phyloP scores from a whole-genome alignment of 2,113 vertebrate genomes.

The Indicator maculatus region DNA sequence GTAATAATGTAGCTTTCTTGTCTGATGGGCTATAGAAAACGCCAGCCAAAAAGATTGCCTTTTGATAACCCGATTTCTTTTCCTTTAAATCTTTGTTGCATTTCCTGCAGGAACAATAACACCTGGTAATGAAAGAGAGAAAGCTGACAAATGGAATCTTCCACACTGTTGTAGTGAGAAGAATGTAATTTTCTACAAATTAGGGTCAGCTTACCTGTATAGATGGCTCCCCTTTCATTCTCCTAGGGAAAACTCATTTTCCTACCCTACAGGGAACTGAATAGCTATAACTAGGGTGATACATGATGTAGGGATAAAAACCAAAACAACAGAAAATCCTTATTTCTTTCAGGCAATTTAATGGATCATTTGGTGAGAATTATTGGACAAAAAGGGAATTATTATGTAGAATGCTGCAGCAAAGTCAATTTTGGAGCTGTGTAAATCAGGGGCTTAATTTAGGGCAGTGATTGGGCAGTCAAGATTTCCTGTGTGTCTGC shows the following conservation, averaged over 20 bases:
- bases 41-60: neutral
- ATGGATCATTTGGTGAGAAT: neutral
- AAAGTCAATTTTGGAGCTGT: constrained; percentile 37
- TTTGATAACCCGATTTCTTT: neutral
- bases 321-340: constrained; percentile 7
- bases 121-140: constrained; percentile 38
- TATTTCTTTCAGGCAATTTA: constrained; percentile 30
- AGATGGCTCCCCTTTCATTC: constrained; percentile 4
- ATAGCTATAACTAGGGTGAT: constrained; percentile 7
- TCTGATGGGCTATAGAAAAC: neutral
- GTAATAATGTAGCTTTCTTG: neutral
- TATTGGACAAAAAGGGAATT: constrained; percentile 21
- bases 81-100: neutral
- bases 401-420: neutral
- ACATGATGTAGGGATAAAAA: neutral
- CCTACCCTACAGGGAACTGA: neutral
- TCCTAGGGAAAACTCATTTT: constrained; percentile 24
- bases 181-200: constrained; percentile 55
- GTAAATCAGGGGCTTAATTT: constrained; percentile 9
- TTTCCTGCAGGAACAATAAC: constrained; percentile 26
- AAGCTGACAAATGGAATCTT: neutral
- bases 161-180: neutral
- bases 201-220: neutral
- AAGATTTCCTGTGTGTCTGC: neutral
- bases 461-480: constrained; percentile 8